Conservation (phyloP, 2,797 vertebrate genomes). For the Danionella dracula region DNA sequence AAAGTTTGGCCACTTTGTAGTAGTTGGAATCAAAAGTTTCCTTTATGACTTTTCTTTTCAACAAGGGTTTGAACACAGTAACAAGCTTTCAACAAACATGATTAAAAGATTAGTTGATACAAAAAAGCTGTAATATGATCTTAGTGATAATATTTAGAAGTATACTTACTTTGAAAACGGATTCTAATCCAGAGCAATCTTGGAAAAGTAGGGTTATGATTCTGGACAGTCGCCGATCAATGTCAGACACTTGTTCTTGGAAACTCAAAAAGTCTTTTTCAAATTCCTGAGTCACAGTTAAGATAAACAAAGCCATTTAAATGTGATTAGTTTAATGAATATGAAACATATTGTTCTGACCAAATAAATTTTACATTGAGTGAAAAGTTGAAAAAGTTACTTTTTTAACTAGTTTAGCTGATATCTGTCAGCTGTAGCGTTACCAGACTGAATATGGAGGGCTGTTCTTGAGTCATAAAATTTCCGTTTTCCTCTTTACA, state of each 20-base stretch:
- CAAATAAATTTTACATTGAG: not conserved
- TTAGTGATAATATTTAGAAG: no score
- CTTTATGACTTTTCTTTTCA: slow-evolving; percentile 70
- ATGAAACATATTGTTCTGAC: not conserved
- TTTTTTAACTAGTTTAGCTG: no score
- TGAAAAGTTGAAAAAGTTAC: no score
- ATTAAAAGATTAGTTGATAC: no score
- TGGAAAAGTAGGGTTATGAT: slow-evolving; percentile 72
- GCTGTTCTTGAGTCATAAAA: no score
- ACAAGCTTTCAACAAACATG: slow-evolving; percentile 66
- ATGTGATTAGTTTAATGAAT: not conserved
- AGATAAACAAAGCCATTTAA: not conserved
- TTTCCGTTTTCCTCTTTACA: no score
- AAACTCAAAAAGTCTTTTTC: slow-evolving; percentile 68
- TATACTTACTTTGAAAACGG: slow-evolving; percentile 72
- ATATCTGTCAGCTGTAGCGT: no score
- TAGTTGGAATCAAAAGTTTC: slow-evolving; percentile 74
- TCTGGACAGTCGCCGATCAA: slow-evolving; percentile 68
- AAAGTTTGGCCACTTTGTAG: slow-evolving; percentile 63
- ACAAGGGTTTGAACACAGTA: slow-evolving; percentile 72
- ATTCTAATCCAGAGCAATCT: slow-evolving; percentile 74
- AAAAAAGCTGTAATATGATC: no score
- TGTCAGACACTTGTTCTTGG: slow-evolving; percentile 65
- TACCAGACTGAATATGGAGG: no score
- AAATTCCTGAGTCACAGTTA: slow-evolving; percentile 60